These are phyloP conservation scores for Bombyx mandarina DNA, from an alignment of 1,140 invertebrate species.

Conservation along the genomic window DNA sequence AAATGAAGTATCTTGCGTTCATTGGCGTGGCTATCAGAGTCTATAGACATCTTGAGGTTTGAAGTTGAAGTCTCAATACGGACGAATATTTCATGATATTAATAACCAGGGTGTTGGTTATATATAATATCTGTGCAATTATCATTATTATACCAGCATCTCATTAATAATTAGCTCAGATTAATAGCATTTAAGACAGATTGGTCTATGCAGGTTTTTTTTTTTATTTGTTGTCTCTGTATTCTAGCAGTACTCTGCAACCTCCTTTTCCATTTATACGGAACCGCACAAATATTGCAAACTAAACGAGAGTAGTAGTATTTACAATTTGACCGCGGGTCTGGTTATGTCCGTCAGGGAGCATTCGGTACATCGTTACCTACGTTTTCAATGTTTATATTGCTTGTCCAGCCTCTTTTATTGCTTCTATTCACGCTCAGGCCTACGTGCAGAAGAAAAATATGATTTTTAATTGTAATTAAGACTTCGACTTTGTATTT, in stretches of 20 bases:
- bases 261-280: slow-evolving; percentile 63
- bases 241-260: slow-evolving; percentile 18
- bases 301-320: slow-evolving; percentile 61
- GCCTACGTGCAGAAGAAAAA: too few relatives aligned
- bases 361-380: slow-evolving; percentile 53
- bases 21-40: too few relatives aligned
- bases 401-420: slow-evolving; percentile 33
- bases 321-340: slow-evolving; percentile 56
- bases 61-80: too few relatives aligned
- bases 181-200: too few relatives aligned
- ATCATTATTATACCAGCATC: neutral
- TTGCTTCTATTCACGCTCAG: slow-evolving; percentile 16
- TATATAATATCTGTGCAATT: too few relatives aligned
- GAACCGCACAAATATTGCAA: slow-evolving; percentile 65
- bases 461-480: too few relatives aligned
- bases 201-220: neutral
- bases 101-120: too few relatives aligned
- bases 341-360: slow-evolving; percentile 46
- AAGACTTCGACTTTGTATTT: too few relatives aligned
- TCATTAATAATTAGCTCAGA: too few relatives aligned
- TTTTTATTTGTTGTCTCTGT: slow-evolving; percentile 14
- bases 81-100: too few relatives aligned
- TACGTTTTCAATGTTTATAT: slow-evolving; percentile 52
- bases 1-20: too few relatives aligned
- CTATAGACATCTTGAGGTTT: too few relatives aligned